These are phyloP conservation scores for Empidonax traillii DNA, from an alignment of 2,113 vertebrate species.

Conservation along the genomic window DNA sequence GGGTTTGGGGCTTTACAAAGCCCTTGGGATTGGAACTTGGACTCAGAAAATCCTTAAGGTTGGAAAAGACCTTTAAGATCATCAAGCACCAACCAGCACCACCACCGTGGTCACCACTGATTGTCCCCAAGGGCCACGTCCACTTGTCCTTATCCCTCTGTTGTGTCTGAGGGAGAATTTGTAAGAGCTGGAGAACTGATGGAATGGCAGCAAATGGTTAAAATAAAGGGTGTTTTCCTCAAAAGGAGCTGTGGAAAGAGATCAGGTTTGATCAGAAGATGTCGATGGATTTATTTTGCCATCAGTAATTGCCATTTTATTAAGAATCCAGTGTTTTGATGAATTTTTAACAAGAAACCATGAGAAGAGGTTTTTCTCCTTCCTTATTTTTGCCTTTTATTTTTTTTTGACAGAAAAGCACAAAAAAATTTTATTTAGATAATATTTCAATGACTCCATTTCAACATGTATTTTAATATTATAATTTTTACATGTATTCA, in stretches of 20 bases:
- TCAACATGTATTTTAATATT: background rate
- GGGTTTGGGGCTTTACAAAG: background rate
- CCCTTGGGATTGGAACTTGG: background rate
- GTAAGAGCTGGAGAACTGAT: background rate
- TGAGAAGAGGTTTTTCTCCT: background rate
- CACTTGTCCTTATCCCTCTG: background rate
- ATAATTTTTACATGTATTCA: background rate
- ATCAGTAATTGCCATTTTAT: background rate
- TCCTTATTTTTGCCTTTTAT: background rate
- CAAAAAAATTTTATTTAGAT: background rate
- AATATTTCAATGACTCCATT: background rate
- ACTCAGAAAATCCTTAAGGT: background rate
- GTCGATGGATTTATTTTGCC: background rate
- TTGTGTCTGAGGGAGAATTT: background rate
- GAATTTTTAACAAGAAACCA: background rate
- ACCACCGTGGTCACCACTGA: background rate
- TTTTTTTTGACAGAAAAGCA: background rate
- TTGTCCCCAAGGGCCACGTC: background rate
- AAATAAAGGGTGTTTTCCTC: background rate
- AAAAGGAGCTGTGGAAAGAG: background rate
- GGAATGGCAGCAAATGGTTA: background rate
- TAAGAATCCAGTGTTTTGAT: background rate
- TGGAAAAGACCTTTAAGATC: background rate
- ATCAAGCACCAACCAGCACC: background rate
- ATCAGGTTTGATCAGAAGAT: background rate